phyloP scores from a whole-genome alignment of 2,888 invertebrate genomes.

The Cheilosia soror region DNA sequence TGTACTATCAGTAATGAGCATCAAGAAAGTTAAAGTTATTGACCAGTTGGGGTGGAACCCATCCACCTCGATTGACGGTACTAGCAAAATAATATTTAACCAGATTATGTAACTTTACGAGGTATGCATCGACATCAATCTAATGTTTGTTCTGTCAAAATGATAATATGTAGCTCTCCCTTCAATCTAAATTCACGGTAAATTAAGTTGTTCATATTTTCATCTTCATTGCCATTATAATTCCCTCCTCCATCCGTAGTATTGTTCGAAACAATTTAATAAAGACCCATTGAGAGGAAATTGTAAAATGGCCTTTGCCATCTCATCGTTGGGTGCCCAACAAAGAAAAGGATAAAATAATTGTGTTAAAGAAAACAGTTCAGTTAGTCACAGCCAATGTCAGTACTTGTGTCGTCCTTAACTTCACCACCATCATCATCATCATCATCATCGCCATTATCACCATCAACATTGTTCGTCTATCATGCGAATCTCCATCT shows the following conservation, averaged over 20 bases:
- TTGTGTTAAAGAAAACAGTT: constrained; percentile 50
- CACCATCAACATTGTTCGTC: constrained; percentile 42
- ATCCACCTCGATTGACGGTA: too few relatives aligned
- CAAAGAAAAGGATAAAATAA: constrained; percentile 29
- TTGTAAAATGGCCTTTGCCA: constrained; percentile 26
- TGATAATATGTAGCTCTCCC: background rate
- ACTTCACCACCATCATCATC: constrained; percentile 14
- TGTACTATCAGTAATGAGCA: too few relatives aligned
- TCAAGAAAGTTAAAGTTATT: too few relatives aligned
- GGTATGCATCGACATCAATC: background rate
- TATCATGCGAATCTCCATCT: constrained; percentile 29
- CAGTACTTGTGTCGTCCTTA: constrained; percentile 14
- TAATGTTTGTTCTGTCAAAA: background rate
- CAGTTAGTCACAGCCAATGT: constrained; percentile 48
- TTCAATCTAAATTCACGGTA: constrained; percentile 3
- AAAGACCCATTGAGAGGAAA: constrained; percentile 19
- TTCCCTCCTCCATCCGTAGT: background rate
- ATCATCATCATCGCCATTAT: background rate
- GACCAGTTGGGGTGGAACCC: too few relatives aligned
- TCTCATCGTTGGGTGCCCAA: background rate
- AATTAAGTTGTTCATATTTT: constrained; percentile 24
- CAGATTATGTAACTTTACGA: too few relatives aligned
- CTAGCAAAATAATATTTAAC: too few relatives aligned
- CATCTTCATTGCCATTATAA: constrained; percentile 19
- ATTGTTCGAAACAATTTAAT: constrained; percentile 8